phyloP scores from a whole-genome alignment of 2,113 vertebrate species.

The Microcebus jonahi region DNA sequence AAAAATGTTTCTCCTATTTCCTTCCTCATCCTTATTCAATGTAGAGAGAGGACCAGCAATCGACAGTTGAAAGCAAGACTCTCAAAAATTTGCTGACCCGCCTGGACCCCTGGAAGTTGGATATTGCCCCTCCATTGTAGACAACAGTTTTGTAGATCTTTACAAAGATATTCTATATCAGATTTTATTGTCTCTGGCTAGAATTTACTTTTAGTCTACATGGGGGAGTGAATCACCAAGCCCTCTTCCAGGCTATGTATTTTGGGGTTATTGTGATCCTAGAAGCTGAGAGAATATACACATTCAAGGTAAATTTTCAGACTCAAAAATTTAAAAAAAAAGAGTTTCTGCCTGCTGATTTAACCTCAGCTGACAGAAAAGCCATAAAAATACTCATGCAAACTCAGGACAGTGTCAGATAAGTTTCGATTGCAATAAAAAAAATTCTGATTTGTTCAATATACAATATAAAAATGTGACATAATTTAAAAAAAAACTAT shows the following conservation, averaged over 20 bases:
- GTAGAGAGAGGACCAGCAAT: not conserved
- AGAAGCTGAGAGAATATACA: conserved; percentile 21
- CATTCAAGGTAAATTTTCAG: conserved; percentile 62
- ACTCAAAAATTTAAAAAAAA: not conserved
- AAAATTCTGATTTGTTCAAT: not conserved
- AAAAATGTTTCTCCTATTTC: not conserved
- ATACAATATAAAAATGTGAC: not conserved
- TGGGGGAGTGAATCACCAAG: conserved; percentile 32
- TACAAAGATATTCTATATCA: conserved; percentile 4
- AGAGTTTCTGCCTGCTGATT: not conserved
- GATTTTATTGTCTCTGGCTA: conserved; percentile 5
- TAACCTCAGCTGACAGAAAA: conserved; percentile 13
- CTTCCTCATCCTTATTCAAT: not conserved
- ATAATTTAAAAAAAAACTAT: not conserved
- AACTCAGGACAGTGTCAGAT: not conserved
- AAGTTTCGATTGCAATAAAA: not conserved
- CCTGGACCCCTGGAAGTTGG: not conserved
- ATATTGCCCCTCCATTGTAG: accelerated
- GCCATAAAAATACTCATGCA: not conserved
- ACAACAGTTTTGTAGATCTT: not conserved
- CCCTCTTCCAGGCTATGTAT: conserved; percentile 39
- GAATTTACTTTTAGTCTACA: conserved; percentile 51
- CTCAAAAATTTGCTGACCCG: not conserved
- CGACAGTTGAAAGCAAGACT: not conserved
- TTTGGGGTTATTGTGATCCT: conserved; percentile 54